phyloP scores from a whole-genome alignment of 2,797 vertebrate species.

The Gallinago nigripennis region DNA sequence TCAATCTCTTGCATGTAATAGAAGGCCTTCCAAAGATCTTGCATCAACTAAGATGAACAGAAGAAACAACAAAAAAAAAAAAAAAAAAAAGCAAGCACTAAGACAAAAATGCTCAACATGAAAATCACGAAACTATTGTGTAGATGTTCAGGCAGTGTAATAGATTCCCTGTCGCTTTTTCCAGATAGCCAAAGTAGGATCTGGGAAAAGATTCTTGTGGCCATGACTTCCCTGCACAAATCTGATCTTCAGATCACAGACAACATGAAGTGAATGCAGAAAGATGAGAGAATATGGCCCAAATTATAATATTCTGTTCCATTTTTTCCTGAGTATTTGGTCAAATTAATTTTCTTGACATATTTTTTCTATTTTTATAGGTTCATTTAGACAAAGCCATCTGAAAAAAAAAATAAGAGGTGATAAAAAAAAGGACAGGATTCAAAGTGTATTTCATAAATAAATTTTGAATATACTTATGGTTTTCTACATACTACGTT shows the following conservation, averaged over 20 bases:
- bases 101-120: not conserved
- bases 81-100: not conserved
- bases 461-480: not conserved
- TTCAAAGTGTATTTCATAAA: not conserved
- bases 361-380: not conserved
- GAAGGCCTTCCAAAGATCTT: not conserved
- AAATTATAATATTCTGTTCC: not conserved
- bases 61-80: not conserved
- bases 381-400: not conserved
- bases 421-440: not conserved
- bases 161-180: not conserved
- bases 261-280: not conserved
- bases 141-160: not conserved
- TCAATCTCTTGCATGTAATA: not conserved
- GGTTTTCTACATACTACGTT: not conserved
- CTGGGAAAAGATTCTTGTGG: not conserved
- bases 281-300: not conserved
- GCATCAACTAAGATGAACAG: not conserved
- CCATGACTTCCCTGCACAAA: not conserved
- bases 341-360: not conserved
- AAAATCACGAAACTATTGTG: not conserved
- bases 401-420: not conserved
- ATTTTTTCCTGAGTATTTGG: not conserved
- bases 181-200: not conserved
- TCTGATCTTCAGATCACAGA: not conserved